Base-by-base conservation (phyloP, 2,797 vertebrate species). In the Pitangus sulphuratus region DNA sequence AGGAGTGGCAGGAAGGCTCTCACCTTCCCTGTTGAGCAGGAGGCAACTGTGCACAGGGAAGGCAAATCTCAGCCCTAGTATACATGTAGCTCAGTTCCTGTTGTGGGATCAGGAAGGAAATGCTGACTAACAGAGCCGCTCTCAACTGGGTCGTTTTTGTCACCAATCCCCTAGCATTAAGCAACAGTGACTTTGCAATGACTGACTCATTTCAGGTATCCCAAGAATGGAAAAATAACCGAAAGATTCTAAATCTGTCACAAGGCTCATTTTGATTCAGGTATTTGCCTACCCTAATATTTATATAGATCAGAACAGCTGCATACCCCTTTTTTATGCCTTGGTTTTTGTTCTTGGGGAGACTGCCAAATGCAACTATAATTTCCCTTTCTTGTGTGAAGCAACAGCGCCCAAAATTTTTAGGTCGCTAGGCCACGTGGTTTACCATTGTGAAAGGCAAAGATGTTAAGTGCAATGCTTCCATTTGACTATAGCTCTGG, bases 21-120 rank as follows among this genome's bases (percentile, higher is more conserved):
- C 1, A 0, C 31, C 54, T 79, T 26, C 48, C n/a, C 28, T 4
- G 20, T 28, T 35, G 80, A 89, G 35, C 56, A n/a, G 54, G 77
- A 70, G 56, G 31, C 50, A 50, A 82, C 17, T 0, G 30, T 39
- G 70, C 54, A 17, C 2, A 5, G 68, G 50, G 74, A 70, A 58
- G 35, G 76, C 8, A 18, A 89, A 95, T 53, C 74, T 58, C 42
- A 70, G 80, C 54, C 37, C 54, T 39, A 51, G n/a, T 83, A 56
- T 40, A 57, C 76, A 64, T 61, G 18, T 20, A 48, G 65, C 45
- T 51, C 2, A 3, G 61, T 60, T 88, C 87, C 72, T 94, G 87
- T 61, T 1, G 37, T 78, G 72, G 83, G 90, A 97, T 91, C 85
- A 93, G 91, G 80, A 96, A 95, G 95, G 90, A 97, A 97, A 60